These are phyloP conservation scores for Argyresthia albistria DNA, from an alignment of 2,888 invertebrate genomes.

Conservation along the genomic window DNA sequence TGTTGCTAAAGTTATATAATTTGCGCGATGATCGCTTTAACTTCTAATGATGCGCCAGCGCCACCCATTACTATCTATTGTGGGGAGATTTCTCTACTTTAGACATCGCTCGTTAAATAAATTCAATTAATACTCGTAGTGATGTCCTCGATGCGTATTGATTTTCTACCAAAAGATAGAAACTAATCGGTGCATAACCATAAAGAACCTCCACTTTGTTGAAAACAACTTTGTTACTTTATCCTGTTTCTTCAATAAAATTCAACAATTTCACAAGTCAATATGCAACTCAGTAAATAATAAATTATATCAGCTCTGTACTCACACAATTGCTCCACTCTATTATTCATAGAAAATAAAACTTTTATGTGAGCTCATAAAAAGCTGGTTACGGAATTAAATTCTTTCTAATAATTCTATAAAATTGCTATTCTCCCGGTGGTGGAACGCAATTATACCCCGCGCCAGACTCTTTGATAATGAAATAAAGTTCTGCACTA, in stretches of 20 bases:
- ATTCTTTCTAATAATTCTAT: too few species aligned
- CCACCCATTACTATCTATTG: not conserved
- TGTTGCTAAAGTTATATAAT: conserved; percentile 3
- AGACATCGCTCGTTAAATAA: too few species aligned
- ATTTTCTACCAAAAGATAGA: too few species aligned
- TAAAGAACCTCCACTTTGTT: too few species aligned
- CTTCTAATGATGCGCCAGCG: not conserved
- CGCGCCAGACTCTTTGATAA: not conserved
- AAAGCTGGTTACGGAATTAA: not conserved
- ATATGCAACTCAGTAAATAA: not conserved
- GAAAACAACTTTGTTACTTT: too few species aligned
- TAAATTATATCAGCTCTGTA: not conserved
- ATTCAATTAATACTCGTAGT: too few species aligned
- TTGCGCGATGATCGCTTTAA: conserved; percentile 1
- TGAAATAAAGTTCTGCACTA: not conserved
- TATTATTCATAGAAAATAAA: not conserved
- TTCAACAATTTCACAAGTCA: not conserved
- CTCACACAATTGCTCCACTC: not conserved
- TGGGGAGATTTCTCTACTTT: not conserved
- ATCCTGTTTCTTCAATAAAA: too few species aligned
- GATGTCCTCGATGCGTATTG: too few species aligned
- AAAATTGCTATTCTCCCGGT: not conserved
- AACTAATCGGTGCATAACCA: too few species aligned
- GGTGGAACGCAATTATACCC: not conserved
- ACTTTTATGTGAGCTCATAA: too few species aligned